These are phyloP conservation scores for Sebastes steindachneri DNA, from an alignment of 2,797 vertebrate species.

Conservation along the genomic window DNA sequence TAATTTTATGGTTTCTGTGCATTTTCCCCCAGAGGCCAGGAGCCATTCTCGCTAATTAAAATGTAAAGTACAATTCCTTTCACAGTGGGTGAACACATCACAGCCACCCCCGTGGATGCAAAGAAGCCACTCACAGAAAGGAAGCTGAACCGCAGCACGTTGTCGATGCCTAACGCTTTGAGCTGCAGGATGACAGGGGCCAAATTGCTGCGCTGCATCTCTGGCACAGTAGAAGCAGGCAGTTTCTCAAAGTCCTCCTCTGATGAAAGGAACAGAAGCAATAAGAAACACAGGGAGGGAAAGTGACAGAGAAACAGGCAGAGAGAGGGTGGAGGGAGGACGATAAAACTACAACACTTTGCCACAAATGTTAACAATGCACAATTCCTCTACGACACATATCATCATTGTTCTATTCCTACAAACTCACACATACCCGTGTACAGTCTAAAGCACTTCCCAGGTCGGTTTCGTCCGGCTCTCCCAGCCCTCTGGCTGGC, in stretches of 20 bases:
- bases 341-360: not conserved
- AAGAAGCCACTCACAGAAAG: conserved; percentile 87
- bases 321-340: not conserved
- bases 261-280: conserved; percentile 63
- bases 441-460: conserved; percentile 96
- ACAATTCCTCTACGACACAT: not conserved
- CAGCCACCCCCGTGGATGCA: conserved; percentile 40
- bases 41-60: conserved; percentile 55
- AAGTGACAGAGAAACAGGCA: not conserved
- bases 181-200: conserved; percentile 97
- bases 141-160: conserved; percentile 97
- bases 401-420: not conserved
- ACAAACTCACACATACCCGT: conserved; percentile 84
- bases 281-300: conserved; percentile 9
- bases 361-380: not conserved
- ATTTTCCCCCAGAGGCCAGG: not conserved
- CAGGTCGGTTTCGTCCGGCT: conserved; percentile 91
- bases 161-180: conserved; percentile 97
- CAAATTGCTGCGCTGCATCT: conserved; percentile 98
- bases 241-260: conserved; percentile 98
- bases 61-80: conserved; percentile 51
- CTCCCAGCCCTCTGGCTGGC: conserved; percentile 95
- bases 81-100: conserved; percentile 47
- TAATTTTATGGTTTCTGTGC: conserved; percentile 21
- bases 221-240: conserved; percentile 91